Conservation (phyloP, 2,888 invertebrate species). For the Agonopterix arenella region DNA sequence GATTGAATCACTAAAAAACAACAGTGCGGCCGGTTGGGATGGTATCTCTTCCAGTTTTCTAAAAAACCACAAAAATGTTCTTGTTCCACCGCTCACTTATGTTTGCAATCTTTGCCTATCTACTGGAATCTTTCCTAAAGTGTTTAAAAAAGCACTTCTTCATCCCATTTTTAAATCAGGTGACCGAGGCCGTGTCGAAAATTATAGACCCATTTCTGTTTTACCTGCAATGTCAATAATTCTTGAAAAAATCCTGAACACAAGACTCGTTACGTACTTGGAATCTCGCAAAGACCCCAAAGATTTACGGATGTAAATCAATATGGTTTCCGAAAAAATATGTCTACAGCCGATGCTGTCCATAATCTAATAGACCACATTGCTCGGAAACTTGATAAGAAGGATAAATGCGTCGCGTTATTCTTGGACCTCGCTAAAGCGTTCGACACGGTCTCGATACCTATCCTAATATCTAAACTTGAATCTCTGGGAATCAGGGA, state of each 20-base stretch:
- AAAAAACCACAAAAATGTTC: not conserved
- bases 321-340: constrained; percentile 4
- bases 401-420: not conserved
- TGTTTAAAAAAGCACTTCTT: constrained; percentile 1
- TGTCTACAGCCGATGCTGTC: constrained; percentile 7
- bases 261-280: not conserved
- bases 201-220: constrained; percentile 6
- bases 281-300: not conserved
- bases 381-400: not conserved
- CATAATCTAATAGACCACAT: constrained; percentile 4
- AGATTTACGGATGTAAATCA: too few relatives aligned
- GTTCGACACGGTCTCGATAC: not conserved
- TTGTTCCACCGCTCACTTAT: not conserved
- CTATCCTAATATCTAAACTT: not conserved
- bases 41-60: not conserved
- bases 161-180: constrained; percentile 6
- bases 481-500: not conserved
- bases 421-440: not conserved
- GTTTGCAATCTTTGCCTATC: not conserved
- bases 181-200: not conserved
- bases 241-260: not conserved
- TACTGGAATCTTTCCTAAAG: not conserved
- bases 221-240: constrained; percentile 1
- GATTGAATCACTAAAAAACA: not conserved
- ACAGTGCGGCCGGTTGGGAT: not conserved